Conservation (phyloP, 1,140 invertebrate genomes). For the Meloidogyne exigua region DNA sequence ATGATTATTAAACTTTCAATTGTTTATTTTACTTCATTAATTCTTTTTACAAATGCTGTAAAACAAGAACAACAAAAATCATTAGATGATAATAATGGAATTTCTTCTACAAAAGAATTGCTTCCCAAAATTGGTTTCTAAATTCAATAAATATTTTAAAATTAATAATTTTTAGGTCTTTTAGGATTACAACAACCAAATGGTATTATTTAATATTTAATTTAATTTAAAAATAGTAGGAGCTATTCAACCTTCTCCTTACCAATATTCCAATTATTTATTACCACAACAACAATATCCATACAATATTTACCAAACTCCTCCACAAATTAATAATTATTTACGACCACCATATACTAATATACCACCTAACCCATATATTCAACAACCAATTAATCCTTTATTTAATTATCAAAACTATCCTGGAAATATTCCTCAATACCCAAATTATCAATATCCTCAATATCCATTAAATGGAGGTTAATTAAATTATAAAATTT, state of each 20-base stretch:
- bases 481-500: neutral
- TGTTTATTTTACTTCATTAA: neutral
- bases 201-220: neutral
- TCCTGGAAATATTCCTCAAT: slow-evolving; percentile 1
- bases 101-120: neutral
- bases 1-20: neutral
- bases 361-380: neutral
- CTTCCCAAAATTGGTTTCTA: neutral
- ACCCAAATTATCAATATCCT: neutral
- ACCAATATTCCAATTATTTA: neutral
- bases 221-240: neutral
- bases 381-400: neutral
- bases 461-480: neutral
- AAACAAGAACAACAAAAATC: neutral
- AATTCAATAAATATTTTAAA: neutral
- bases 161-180: neutral
- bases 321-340: neutral
- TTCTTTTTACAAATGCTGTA: neutral
- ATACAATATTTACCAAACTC: neutral
- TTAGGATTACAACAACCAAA: neutral
- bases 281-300: neutral
- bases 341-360: neutral
- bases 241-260: neutral
- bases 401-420: neutral
- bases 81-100: neutral